Evolutionary conservation across 2,113 vertebrate genomes (phyloP).

Genomic region (Pelecanoides urinatrix): DNA sequence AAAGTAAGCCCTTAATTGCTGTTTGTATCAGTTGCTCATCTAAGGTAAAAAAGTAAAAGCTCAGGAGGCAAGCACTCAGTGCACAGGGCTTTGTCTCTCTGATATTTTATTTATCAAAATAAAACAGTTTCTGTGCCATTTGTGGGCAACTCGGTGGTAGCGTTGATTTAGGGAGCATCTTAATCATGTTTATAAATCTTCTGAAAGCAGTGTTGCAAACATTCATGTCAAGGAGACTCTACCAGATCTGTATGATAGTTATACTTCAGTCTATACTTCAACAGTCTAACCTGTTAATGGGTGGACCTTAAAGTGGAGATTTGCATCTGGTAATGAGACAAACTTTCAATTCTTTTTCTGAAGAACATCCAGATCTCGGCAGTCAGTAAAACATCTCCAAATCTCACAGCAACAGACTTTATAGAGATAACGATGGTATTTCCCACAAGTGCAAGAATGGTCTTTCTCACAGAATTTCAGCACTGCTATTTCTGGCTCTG

Average conservation of each 20-base stretch:
- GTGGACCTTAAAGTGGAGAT: neutral
- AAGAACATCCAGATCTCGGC: neutral
- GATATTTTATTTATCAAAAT: slow-evolving; percentile 1
- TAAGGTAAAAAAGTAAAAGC: neutral
- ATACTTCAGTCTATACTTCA: neutral
- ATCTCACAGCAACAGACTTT: neutral
- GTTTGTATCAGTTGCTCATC: neutral
- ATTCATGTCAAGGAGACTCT: neutral
- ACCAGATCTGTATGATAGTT: neutral
- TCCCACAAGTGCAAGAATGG: neutral
- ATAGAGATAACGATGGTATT: neutral
- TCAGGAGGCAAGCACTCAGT: neutral
- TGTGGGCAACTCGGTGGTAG: neutral
- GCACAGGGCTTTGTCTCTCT: neutral
- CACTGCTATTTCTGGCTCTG: slow-evolving; percentile 1
- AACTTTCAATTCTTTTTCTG: slow-evolving; percentile 22
- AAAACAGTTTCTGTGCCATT: neutral
- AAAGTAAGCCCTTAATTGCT: neutral
- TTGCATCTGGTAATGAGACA: neutral
- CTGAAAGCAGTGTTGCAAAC: neutral
- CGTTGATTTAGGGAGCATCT: neutral
- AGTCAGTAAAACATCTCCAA: slow-evolving; percentile 27
- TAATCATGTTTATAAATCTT: neutral
- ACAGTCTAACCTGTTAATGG: neutral
- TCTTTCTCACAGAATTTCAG: neutral